Conservation (phyloP, 2,797 vertebrate genomes). For the Phoebastria nigripes region DNA sequence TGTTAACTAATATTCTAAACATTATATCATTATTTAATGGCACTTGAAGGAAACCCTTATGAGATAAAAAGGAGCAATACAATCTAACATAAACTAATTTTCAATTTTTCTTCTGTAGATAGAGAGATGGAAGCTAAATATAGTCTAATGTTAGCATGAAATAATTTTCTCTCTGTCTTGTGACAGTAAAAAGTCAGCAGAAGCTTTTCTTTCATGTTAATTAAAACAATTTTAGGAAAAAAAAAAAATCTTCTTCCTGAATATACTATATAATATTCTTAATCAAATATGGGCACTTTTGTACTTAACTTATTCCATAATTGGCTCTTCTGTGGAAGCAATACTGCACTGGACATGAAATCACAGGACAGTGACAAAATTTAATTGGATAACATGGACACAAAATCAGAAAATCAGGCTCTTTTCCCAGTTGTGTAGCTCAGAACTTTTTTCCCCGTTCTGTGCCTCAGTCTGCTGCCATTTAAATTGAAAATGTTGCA, state of each 20-base stretch:
- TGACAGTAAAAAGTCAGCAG: conserved; percentile 33
- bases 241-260: not conserved
- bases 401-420: conserved; percentile 45
- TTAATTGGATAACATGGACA: conserved; percentile 26
- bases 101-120: conserved; percentile 28
- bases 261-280: not conserved
- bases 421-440: conserved; percentile 35
- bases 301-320: conserved; percentile 30
- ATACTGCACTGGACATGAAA: conserved; percentile 35
- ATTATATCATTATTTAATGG: not conserved
- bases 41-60: conserved; percentile 27
- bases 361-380: conserved; percentile 46
- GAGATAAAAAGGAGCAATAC: conserved; percentile 59
- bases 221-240: conserved; percentile 13
- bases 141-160: not conserved
- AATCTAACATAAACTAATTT: conserved; percentile 41
- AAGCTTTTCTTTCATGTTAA: conserved; percentile 43
- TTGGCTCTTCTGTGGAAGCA: conserved; percentile 41
- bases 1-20: conserved; percentile 15
- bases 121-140: conserved; percentile 20
- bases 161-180: conserved; percentile 27
- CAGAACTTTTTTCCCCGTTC: not conserved
- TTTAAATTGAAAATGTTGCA: conserved; percentile 37
- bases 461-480: conserved; percentile 15
- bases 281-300: conserved; percentile 47